Evolutionary conservation across 2,888 invertebrate genomes (phyloP).

Genomic region (Agonopterix arenella): DNA sequence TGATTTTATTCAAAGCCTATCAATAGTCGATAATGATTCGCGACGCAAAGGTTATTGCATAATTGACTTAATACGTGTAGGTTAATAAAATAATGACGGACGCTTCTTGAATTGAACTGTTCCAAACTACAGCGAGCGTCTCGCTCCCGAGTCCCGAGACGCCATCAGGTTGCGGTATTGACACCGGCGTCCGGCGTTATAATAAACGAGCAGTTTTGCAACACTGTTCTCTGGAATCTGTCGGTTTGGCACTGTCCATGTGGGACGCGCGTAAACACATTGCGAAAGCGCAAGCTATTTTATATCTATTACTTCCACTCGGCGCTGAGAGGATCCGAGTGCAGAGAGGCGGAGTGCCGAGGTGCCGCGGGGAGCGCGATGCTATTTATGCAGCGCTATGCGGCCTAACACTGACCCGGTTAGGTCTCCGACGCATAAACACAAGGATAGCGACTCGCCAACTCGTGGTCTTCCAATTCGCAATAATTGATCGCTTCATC

Average conservation of each 20-base stretch:
- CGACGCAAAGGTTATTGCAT: background rate
- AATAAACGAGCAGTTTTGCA: slow-evolving; percentile 46
- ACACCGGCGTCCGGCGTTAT: slow-evolving; percentile 22
- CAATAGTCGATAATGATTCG: background rate
- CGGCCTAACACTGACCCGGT: slow-evolving; percentile 75
- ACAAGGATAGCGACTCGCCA: slow-evolving; percentile 51
- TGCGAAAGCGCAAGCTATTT: slow-evolving; percentile 46
- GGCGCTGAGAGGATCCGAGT: slow-evolving; percentile 11
- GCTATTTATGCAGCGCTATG: slow-evolving; percentile 70
- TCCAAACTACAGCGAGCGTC: too few species aligned
- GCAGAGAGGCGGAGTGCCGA: slow-evolving; percentile 19
- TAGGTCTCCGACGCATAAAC: slow-evolving; percentile 58
- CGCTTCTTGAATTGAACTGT: background rate
- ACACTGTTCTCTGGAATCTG: slow-evolving; percentile 46
- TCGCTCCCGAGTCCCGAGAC: background rate
- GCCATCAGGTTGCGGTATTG: slow-evolving; percentile 27
- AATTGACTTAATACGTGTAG: background rate
- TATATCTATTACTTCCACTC: slow-evolving; percentile 35
- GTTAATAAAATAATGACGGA: slow-evolving; percentile 5
- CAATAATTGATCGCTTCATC: slow-evolving; percentile 17
- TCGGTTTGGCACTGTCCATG: slow-evolving; percentile 50
- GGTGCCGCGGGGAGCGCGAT: slow-evolving; percentile 25
- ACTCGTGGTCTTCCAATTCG: slow-evolving; percentile 20
- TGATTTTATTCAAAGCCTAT: background rate
- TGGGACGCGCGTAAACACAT: slow-evolving; percentile 50